phyloP scores from a whole-genome alignment of 2,888 invertebrate species.

The Agonum fuliginosum region DNA sequence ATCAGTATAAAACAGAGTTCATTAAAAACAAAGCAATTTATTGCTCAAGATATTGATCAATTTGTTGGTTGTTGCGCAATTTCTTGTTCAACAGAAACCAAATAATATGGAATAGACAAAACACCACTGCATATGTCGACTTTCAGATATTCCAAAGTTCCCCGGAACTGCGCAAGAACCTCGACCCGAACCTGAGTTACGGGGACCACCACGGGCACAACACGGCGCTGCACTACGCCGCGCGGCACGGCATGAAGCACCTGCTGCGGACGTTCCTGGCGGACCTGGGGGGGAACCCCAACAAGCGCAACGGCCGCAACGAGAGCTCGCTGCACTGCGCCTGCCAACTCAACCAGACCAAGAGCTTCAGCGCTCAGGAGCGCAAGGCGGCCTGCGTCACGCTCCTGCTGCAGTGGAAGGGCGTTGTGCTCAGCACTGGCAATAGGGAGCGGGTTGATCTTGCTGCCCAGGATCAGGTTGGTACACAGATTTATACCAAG shows the following conservation, averaged over 20 bases:
- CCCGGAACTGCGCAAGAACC: conserved; percentile 78
- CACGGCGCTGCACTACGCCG: conserved; percentile 80
- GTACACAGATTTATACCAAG: too few relatives aligned
- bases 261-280: conserved; percentile 78
- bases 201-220: conserved; percentile 81
- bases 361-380: conserved; percentile 75
- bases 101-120: too few relatives aligned
- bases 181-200: conserved; percentile 81
- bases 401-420: conserved; percentile 79
- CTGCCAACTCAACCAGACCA: conserved; percentile 74
- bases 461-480: conserved; percentile 77
- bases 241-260: conserved; percentile 79
- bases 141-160: conserved; percentile 75
- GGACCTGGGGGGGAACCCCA: conserved; percentile 81
- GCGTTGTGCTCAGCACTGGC: conserved; percentile 74
- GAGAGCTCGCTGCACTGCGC: conserved; percentile 80
- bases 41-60: too few relatives aligned
- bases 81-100: too few relatives aligned
- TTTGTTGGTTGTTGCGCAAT: too few relatives aligned
- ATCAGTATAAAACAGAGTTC: too few relatives aligned
- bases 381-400: conserved; percentile 78
- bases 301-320: conserved; percentile 79
- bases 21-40: too few relatives aligned
- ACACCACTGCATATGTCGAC: too few relatives aligned
- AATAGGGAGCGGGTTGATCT: conserved; percentile 77